Evolutionary conservation across 2,888 invertebrate species (phyloP), one percentile per base, ranked within the genome.

Genomic region (Ectropis crepuscularia): DNA sequence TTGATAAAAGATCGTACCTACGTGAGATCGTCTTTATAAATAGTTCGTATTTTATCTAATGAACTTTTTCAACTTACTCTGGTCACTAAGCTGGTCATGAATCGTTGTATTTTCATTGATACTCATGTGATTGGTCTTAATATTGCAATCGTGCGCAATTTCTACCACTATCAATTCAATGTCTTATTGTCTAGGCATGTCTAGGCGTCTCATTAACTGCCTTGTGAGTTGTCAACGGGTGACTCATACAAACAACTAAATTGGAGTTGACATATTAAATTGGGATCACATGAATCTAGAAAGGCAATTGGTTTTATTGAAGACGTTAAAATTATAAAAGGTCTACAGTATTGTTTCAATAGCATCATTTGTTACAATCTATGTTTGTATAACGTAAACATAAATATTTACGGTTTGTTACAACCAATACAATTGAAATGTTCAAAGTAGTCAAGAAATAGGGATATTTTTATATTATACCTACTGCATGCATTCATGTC

Each of bases 181-280:
- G 16, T 28, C 16, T 28, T 28, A 28, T 28, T 28, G 16, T 41
- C 41, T 11, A 38, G 16, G 48, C 37, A 53, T 51, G 45, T 39
- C 48, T 48, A 48, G 41, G 39, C 46, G 42, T 42, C 59, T 38
- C 28, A 39, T 59, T 11, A 48, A 12, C 12, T 5, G 50, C n/a
- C 41, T 41, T 41, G 8, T 41, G 8, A 10, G 41, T 41, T 41
- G n/a, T 28, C 16, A 28, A 48, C 9, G 10, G 49, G 53, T 63
- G 63, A 58, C 49, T 63, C 63, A 63, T 59, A 12, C 41, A 51
- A 59, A 41, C 43, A 39, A 10, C 41, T 63, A 54, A 59, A 63
- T 58, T 59, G 50, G 36, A 49, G 53, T 57, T 41, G 43, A 38
- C 48, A 47, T 54, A 54, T 55, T 45, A 49, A 54, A 55, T 61